Evolutionary conservation across 2,797 vertebrate species (phyloP).

Genomic region (Ambastaia sidthimunki): DNA sequence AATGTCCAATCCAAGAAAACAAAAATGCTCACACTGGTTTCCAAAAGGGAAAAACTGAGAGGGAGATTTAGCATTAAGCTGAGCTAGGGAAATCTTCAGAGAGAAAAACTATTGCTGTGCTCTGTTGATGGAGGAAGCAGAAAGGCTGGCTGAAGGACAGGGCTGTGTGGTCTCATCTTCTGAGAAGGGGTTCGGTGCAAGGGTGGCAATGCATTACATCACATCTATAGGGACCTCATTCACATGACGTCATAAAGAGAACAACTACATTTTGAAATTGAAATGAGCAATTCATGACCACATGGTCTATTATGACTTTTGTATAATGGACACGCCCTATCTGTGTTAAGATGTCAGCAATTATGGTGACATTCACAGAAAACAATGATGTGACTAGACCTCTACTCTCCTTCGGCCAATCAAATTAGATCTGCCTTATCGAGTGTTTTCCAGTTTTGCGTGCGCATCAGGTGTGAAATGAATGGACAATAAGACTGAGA

Average conservation of each 20-base stretch:
- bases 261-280: constrained; percentile 6
- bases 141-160: constrained; percentile 21
- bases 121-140: constrained; percentile 40
- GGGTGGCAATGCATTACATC: constrained; percentile 40
- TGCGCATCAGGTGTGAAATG: not conserved
- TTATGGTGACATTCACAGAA: not conserved
- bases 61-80: constrained; percentile 31
- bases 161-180: constrained; percentile 36
- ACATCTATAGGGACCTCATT: constrained; percentile 34
- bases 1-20: constrained; percentile 17
- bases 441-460: not conserved
- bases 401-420: too few relatives aligned
- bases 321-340: not conserved
- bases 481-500: not conserved
- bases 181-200: constrained; percentile 23
- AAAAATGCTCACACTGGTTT: not conserved
- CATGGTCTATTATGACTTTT: not conserved
- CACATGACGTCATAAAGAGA: constrained; percentile 38
- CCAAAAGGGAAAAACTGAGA: constrained; percentile 38
- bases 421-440: too few relatives aligned
- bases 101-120: constrained; percentile 30
- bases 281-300: constrained; percentile 4
- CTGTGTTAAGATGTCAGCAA: not conserved
- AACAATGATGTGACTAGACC: too few relatives aligned
- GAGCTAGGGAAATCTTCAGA: constrained; percentile 40